Conservation (phyloP, 1,140 invertebrate species). For the Planococcus citri region DNA sequence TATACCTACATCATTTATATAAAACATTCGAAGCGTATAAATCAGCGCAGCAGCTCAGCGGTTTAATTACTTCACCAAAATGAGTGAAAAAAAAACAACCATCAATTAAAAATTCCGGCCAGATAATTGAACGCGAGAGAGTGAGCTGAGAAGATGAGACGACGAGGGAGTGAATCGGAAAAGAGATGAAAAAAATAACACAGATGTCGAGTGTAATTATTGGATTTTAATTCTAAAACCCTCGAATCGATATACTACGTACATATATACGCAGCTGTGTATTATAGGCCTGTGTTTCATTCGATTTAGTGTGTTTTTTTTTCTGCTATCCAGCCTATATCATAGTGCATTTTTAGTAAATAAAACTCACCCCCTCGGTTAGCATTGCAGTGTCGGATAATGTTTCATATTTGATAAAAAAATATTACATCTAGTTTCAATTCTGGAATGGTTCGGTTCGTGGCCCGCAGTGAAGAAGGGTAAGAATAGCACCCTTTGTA, state of each 20-base stretch:
- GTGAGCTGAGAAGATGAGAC: too few species aligned
- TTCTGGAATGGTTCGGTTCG: neutral
- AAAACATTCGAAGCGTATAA: too few species aligned
- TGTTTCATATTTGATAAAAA: slow-evolving; percentile 16
- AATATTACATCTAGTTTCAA: neutral
- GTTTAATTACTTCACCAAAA: too few species aligned
- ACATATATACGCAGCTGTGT: neutral
- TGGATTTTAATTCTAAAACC: neutral
- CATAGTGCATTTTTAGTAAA: neutral
- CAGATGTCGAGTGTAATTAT: neutral
- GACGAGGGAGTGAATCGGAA: too few species aligned
- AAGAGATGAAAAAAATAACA: too few species aligned
- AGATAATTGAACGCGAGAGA: too few species aligned
- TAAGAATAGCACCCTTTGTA: neutral
- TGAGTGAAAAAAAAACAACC: too few species aligned
- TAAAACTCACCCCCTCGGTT: slow-evolving; percentile 17
- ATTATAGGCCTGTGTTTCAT: neutral
- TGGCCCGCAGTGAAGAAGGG: slow-evolving; percentile 1
- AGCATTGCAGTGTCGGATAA: too few species aligned
- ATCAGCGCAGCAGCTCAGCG: too few species aligned
- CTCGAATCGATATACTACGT: neutral
- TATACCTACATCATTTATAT: too few species aligned
- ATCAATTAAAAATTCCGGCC: too few species aligned
- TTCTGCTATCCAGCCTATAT: neutral
- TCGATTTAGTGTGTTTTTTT: neutral